These are phyloP conservation scores for Prochilodus magdalenae DNA, from an alignment of 2,113 vertebrate species.

Conservation along the genomic window DNA sequence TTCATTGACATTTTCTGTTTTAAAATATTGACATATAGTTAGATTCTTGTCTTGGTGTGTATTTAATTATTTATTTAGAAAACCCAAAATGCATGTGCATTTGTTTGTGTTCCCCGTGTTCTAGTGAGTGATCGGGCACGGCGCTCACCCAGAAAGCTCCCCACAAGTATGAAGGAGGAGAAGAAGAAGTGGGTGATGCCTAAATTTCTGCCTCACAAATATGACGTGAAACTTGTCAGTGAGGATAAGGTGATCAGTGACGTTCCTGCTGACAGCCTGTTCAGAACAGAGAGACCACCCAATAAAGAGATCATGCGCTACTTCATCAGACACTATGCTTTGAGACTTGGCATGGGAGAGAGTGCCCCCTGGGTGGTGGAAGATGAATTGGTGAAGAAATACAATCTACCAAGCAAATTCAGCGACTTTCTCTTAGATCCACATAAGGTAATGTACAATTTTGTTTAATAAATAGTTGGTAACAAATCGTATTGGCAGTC, in stretches of 20 bases:
- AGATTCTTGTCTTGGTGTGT: not conserved
- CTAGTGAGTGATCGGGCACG: conserved; percentile 88
- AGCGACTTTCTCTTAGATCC: conserved; percentile 96
- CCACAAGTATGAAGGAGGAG: conserved; percentile 92
- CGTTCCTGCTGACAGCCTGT: conserved; percentile 90
- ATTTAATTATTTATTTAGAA: not conserved
- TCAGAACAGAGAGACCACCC: conserved; percentile 92
- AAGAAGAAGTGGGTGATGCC: conserved; percentile 95
- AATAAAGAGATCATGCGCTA: conserved; percentile 99
- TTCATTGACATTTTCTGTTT: not conserved
- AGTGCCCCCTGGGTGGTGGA: conserved; percentile 97
- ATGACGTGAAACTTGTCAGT: conserved; percentile 91
- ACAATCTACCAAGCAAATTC: conserved; percentile 94
- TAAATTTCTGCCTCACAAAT: conserved; percentile 96
- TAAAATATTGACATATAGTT: not conserved
- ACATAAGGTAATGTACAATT: conserved; percentile 85
- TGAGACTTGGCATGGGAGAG: conserved; percentile 89
- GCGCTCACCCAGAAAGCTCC: conserved; percentile 93
- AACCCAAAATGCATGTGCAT: too few species aligned
- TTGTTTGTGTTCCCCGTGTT: not conserved
- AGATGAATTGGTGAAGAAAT: conserved; percentile 94
- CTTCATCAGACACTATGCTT: conserved; percentile 92
- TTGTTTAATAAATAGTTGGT: not conserved
- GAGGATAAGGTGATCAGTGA: conserved; percentile 98
- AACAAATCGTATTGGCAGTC: too few species aligned